Conservation (phyloP, 2,888 invertebrate genomes). For the Trilocha varians region DNA sequence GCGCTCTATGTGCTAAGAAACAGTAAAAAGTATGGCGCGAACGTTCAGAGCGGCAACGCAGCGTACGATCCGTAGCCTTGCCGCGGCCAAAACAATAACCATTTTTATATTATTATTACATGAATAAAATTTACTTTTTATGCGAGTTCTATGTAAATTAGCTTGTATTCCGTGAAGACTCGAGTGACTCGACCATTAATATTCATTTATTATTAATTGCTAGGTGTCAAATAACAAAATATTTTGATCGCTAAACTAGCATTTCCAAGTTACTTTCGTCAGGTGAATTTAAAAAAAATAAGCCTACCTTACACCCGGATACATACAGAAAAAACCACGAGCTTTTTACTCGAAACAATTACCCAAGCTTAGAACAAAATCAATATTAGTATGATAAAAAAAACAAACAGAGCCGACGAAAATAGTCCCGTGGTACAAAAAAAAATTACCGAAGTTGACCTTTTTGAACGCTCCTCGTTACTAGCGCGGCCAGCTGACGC, state of each 20-base stretch:
- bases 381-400: constrained; percentile 36
- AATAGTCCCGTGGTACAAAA: constrained; percentile 46
- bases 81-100: constrained; percentile 65
- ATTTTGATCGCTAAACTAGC: neutral
- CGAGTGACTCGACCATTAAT: neutral
- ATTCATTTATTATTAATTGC: neutral
- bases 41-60: constrained; percentile 62
- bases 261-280: too few relatives aligned
- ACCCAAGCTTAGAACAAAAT: constrained; percentile 19
- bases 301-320: too few relatives aligned
- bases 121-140: constrained; percentile 27
- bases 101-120: constrained; percentile 26
- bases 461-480: constrained; percentile 63
- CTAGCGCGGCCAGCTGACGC: constrained; percentile 71
- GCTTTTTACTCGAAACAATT: neutral
- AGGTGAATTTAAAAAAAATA: too few relatives aligned
- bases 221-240: neutral
- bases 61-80: constrained; percentile 59
- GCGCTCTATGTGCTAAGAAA: constrained; percentile 73
- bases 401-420: constrained; percentile 48
- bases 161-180: neutral
- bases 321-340: neutral
- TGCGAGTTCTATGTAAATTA: constrained; percentile 4
- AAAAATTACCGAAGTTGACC: constrained; percentile 70
- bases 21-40: constrained; percentile 75